Percentiles rank a stretch among this genome's conserved stretches.
These are phyloP conservation scores for Anhinga anhinga DNA, from an alignment of 2,113 vertebrate genomes.

Conservation along the genomic window DNA sequence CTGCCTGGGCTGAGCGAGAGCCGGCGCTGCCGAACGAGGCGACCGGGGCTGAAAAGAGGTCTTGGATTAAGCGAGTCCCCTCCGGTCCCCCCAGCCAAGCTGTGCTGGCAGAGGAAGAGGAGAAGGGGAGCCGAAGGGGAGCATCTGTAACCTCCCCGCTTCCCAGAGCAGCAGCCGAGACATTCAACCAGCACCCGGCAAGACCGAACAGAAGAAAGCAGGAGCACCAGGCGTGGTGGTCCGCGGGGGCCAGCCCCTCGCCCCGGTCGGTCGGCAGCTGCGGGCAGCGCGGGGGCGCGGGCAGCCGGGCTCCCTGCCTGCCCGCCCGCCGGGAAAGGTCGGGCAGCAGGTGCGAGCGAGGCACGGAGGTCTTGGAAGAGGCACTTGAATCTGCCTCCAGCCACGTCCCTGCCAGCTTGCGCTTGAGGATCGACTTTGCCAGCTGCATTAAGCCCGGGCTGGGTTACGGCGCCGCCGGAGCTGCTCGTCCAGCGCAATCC, in stretches of 20 bases:
- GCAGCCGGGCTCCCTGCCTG: neutral
- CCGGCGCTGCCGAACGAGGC: neutral
- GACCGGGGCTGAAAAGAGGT: fast-evolving
- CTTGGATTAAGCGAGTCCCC: neutral
- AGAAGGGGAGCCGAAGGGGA: neutral
- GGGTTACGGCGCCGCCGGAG: neutral
- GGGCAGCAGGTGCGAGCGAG: neutral
- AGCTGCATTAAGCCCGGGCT: neutral
- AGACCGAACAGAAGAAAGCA: fast-evolving
- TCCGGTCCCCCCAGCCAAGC: no score
- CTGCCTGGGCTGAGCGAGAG: neutral
- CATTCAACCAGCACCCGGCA: fast-evolving
- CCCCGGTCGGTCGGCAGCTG: neutral
- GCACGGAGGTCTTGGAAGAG: neutral
- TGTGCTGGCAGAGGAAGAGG: neutral
- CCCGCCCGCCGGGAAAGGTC: neutral
- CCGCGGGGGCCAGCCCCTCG: fast-evolving
- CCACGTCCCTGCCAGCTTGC: fast-evolving
- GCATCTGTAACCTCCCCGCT: neutral
- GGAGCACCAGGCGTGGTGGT: neutral
- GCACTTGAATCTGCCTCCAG: neutral
- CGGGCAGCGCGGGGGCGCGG: neutral
- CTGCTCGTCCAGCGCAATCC: neutral
- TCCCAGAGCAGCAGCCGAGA: neutral
- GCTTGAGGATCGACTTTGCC: neutral